Evolutionary conservation across 2,888 invertebrate genomes (phyloP), one percentile per base, ranked within the genome.

Genomic region (Helleia helle): DNA sequence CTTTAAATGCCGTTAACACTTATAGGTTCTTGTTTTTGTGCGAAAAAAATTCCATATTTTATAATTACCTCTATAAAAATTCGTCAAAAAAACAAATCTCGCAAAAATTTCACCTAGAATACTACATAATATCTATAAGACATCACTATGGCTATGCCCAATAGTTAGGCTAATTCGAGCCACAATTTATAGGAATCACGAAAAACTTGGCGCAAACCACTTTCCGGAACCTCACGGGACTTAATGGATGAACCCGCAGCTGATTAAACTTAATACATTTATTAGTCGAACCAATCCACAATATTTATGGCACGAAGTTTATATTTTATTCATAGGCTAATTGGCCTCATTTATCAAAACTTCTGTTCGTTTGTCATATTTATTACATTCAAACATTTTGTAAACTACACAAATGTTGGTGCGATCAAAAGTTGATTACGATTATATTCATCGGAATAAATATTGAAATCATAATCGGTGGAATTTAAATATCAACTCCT

Each of bases 301-400:
- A 34, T 34, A 34, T 34, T 34, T 34, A 34, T 18, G 34, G 34
- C 11, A 7, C 18, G 31, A 34, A 18, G 17, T 34, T 22, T 34
- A 34, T 34, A 34, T 22, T 34, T 34, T 34, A 34, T 34, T 34
- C 34, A 34, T 12, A 34, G 22, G 18, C 34, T 34, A 34, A 34
- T 34, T 18, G 12, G 22, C 11, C 12, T 22, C 34, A 18, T 34
- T 34, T 34, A 22, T 34, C 18, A 22, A 7, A 7, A 12, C 34
- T 29, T 14, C 22, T 34, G 34, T 34, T 34, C 12, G 8, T 22
- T 34, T 34, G 34, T 34, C 34, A 18, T 34, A 34, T 22, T 22
- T 22, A 22, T n/a, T n/a, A 13, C 11, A 12, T 18, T 34, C 18
- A 22, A 34, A 22, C 18, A 18, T 34, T 11, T 22, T 17, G 18